A percentile compares a stretch with the other conserved stretches of the same genome.
Evolutionary conservation across 64 coral and sea anemone species (phyloP).

Genomic region (Catalaphyllia jardinei): DNA sequence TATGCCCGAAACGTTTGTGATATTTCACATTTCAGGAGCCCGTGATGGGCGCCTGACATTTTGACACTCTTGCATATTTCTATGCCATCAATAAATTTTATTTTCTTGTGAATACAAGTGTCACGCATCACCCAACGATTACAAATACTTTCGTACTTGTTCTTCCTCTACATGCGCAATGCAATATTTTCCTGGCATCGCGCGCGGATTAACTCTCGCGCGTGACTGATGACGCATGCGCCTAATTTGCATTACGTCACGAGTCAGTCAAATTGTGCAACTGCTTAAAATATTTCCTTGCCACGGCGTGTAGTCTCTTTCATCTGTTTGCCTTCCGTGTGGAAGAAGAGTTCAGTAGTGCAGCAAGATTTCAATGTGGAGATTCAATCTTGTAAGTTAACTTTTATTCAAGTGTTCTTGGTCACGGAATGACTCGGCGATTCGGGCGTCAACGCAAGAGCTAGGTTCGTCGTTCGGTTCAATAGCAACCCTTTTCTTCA

Average conservation of each 20-base stretch:
- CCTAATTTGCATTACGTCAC: constrained; percentile 83
- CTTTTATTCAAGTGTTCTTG: not conserved
- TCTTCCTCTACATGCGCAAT: too few species aligned
- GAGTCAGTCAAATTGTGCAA: constrained; percentile 94
- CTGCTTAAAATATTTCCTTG: constrained; percentile 94
- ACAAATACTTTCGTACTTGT: too few species aligned
- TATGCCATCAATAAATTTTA: too few species aligned
- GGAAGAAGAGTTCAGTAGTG: constrained; percentile 61
- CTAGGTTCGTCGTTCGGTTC: constrained; percentile 22
- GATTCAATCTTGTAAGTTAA: constrained; percentile 76
- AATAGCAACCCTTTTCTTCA: constrained; percentile 58
- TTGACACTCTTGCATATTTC: too few species aligned
- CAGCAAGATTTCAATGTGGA: constrained; percentile 93
- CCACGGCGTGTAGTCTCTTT: constrained; percentile 73
- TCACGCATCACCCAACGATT: too few species aligned
- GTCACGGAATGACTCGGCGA: not conserved
- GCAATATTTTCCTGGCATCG: not conserved
- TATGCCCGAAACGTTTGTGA: too few species aligned
- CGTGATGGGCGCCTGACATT: too few species aligned
- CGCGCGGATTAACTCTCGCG: constrained; percentile 4
- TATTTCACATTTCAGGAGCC: too few species aligned
- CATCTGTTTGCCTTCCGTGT: constrained; percentile 69
- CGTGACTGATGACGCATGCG: constrained; percentile 64
- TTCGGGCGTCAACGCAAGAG: not conserved
- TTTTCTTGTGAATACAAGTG: too few species aligned